These are phyloP conservation scores for Oryzias woworae DNA, from an alignment of 2,113 vertebrate species.

Conservation along the genomic window DNA sequence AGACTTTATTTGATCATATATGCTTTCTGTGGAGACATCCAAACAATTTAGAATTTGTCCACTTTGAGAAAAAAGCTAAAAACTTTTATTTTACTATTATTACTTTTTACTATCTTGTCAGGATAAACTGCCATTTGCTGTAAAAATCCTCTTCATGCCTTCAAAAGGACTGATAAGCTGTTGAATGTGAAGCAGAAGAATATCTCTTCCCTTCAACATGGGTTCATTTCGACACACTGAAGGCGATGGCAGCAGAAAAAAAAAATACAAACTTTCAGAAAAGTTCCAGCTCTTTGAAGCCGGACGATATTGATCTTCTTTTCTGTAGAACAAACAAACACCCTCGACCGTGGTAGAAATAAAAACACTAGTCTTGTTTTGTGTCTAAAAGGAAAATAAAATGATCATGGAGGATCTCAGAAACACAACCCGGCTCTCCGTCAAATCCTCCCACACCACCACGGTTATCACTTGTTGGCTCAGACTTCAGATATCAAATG, in stretches of 20 bases:
- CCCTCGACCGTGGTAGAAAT: constrained; percentile 7
- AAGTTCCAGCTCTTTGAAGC: constrained; percentile 4
- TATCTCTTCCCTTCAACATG: no score
- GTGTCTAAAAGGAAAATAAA: constrained; percentile 21
- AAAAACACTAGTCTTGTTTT: background rate
- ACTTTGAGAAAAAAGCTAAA: no score
- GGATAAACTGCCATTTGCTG: no score
- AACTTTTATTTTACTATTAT: no score
- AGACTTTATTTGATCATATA: constrained; percentile 6
- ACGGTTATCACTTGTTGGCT: constrained; percentile 47
- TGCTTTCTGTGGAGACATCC: no score
- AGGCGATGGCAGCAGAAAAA: background rate
- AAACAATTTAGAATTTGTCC: no score
- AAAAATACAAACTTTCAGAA: background rate
- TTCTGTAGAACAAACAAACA: constrained; percentile 25
- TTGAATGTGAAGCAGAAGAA: no score
- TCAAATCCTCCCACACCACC: constrained; percentile 40
- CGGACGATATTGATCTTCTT: constrained; percentile 40
- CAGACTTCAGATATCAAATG: constrained; percentile 42
- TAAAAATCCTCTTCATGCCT: no score
- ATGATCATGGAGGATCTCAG: constrained; percentile 3
- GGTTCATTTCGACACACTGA: background rate
- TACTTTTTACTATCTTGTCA: no score
- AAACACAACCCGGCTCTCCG: constrained; percentile 34
- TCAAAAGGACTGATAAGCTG: no score